Conservation (phyloP, 2,797 vertebrate species). For the Chelon labrosus region DNA sequence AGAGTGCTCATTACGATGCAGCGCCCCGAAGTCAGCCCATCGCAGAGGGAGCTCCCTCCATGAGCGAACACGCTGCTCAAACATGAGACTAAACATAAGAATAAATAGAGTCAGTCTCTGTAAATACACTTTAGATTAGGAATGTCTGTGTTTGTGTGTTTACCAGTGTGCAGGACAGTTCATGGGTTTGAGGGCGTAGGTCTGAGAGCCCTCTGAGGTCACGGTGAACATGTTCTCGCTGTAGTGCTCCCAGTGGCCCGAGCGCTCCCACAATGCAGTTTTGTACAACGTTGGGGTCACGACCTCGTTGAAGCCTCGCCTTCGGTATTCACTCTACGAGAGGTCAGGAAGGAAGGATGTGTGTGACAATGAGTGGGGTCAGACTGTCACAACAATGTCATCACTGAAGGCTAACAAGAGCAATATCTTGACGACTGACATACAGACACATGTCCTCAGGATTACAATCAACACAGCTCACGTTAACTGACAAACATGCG, state of each 20-base stretch:
- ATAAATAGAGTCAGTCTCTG: slow-evolving; percentile 6
- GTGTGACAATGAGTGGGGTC: slow-evolving; percentile 40
- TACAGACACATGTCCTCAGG: background rate
- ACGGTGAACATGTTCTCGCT: slow-evolving; percentile 93
- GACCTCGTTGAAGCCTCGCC: slow-evolving; percentile 92
- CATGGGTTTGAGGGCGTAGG: slow-evolving; percentile 95
- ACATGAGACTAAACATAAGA: slow-evolving; percentile 88
- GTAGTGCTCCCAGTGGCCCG: slow-evolving; percentile 97
- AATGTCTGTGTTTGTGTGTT: slow-evolving; percentile 29
- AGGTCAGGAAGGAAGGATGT: slow-evolving; percentile 51
- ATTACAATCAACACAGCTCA: slow-evolving; percentile 6
- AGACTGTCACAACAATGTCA: slow-evolving; percentile 39
- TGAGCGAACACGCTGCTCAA: slow-evolving; percentile 91
- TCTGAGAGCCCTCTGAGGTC: slow-evolving; percentile 77
- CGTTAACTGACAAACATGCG: background rate
- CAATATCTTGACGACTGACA: slow-evolving; percentile 61
- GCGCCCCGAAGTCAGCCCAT: slow-evolving; percentile 93
- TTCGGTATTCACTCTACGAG: slow-evolving; percentile 88
- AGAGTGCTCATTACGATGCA: slow-evolving; percentile 93
- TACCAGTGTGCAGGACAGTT: slow-evolving; percentile 97
- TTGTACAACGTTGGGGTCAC: slow-evolving; percentile 93
- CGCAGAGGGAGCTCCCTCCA: slow-evolving; percentile 95
- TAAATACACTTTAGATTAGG: background rate
- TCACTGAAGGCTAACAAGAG: slow-evolving; percentile 41
- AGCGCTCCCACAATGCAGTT: slow-evolving; percentile 91